Conservation (phyloP, 2,113 vertebrate species). For the Megalops atlanticus region DNA sequence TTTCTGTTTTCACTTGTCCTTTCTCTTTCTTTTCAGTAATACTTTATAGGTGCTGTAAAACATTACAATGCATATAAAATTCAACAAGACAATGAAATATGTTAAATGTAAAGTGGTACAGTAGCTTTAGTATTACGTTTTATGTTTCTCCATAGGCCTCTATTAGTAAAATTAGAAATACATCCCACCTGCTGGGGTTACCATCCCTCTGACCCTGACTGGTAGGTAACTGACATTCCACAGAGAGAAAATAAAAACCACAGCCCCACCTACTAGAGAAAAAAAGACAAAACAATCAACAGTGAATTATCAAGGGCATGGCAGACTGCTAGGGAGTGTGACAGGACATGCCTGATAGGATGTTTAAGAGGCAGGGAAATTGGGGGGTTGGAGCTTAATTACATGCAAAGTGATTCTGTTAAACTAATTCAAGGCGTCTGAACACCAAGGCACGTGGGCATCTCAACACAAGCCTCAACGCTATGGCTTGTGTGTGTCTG, state of each 20-base stretch:
- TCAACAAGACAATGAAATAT: background rate
- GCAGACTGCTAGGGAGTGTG: background rate
- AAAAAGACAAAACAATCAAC: background rate
- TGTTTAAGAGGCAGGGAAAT: background rate
- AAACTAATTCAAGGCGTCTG: background rate
- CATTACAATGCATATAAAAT: background rate
- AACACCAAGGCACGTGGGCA: background rate
- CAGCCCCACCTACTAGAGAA: background rate
- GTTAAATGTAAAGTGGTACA: background rate
- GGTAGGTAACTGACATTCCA: too few relatives aligned
- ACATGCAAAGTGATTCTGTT: background rate
- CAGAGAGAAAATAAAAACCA: background rate
- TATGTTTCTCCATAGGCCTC: background rate
- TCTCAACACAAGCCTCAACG: background rate
- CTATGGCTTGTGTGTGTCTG: background rate
- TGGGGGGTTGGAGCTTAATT: background rate
- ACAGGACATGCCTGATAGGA: background rate
- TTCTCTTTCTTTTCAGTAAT: background rate
- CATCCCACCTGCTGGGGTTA: background rate
- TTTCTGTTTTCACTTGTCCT: background rate
- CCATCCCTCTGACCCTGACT: background rate
- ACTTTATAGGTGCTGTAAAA: background rate
- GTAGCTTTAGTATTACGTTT: too few relatives aligned
- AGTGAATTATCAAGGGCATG: background rate
- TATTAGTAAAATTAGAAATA: background rate